phyloP scores from a whole-genome alignment of 1,140 invertebrate species.

The Acromyrmex charruanus region DNA sequence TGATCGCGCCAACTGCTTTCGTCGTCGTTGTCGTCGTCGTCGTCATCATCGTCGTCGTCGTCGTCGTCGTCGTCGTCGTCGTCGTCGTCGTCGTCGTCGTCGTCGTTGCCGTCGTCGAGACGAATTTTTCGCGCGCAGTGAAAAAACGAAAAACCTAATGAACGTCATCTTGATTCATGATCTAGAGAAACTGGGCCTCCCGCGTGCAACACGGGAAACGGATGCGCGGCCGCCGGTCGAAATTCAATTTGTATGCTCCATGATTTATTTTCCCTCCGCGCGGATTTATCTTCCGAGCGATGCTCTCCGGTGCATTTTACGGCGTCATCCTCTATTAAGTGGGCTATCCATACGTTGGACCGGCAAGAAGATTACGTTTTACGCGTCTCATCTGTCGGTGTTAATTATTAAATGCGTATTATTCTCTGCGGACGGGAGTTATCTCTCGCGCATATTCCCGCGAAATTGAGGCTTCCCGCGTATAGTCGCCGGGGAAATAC shows the following conservation, averaged over 20 bases:
- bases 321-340: constrained; percentile 72
- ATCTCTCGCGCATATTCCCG: constrained; percentile 14
- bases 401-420: constrained; percentile 59
- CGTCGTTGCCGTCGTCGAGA: neutral
- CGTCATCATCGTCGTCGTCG: neutral
- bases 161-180: constrained; percentile 53
- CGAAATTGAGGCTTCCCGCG: neutral
- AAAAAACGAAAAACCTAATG: constrained; percentile 33
- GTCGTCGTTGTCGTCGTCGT: neutral
- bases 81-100: neutral
- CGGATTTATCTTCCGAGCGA: constrained; percentile 70
- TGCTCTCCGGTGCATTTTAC: constrained; percentile 68
- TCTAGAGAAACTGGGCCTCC: constrained; percentile 33
- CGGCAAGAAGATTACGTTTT: constrained; percentile 62
- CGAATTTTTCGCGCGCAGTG: constrained; percentile 20
- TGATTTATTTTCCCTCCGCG: constrained; percentile 72
- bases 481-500: constrained; percentile 33
- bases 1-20: neutral
- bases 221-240: constrained; percentile 47
- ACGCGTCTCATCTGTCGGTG: constrained; percentile 58
- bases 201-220: constrained; percentile 11
- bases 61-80: neutral
- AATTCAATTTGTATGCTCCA: constrained; percentile 69
- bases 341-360: constrained; percentile 57
- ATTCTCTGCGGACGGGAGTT: constrained; percentile 40